phyloP scores from a whole-genome alignment of 2,888 invertebrate genomes.

The Flexamia atlantica region DNA sequence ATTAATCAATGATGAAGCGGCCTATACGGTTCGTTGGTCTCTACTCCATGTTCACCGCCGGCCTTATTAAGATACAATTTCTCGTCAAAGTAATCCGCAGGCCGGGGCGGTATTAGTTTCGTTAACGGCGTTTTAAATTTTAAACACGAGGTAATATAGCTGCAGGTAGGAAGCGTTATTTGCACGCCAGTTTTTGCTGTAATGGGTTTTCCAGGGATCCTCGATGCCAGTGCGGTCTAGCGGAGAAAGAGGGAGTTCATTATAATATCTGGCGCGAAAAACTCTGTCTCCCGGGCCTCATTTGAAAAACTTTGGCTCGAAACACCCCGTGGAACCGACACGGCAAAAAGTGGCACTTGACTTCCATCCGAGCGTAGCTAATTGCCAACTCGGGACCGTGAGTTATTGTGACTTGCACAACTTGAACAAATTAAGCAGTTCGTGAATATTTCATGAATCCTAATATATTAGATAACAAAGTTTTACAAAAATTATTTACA shows the following conservation, averaged over 20 bases:
- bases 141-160: slow-evolving; percentile 54
- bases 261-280: slow-evolving; percentile 56
- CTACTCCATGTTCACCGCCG: not conserved
- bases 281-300: slow-evolving; percentile 38
- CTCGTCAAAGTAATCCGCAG: slow-evolving; percentile 54
- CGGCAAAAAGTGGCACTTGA: slow-evolving; percentile 47
- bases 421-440: not conserved
- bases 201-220: slow-evolving; percentile 32
- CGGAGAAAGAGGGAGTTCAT: slow-evolving; percentile 49
- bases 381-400: slow-evolving; percentile 10
- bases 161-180: slow-evolving; percentile 42
- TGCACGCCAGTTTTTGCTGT: slow-evolving; percentile 12
- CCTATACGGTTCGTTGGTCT: slow-evolving; percentile 4
- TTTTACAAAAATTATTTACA: too few relatives aligned
- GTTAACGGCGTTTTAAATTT: slow-evolving; percentile 59
- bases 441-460: not conserved
- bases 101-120: slow-evolving; percentile 53
- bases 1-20: not conserved
- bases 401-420: slow-evolving; percentile 10
- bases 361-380: not conserved
- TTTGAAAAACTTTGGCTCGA: slow-evolving; percentile 46
- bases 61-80: slow-evolving; percentile 57
- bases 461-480: too few relatives aligned
- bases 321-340: slow-evolving; percentile 40
- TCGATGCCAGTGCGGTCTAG: not conserved